phyloP scores from a whole-genome alignment of 1,140 invertebrate genomes.

The Bombus pascuorum region DNA sequence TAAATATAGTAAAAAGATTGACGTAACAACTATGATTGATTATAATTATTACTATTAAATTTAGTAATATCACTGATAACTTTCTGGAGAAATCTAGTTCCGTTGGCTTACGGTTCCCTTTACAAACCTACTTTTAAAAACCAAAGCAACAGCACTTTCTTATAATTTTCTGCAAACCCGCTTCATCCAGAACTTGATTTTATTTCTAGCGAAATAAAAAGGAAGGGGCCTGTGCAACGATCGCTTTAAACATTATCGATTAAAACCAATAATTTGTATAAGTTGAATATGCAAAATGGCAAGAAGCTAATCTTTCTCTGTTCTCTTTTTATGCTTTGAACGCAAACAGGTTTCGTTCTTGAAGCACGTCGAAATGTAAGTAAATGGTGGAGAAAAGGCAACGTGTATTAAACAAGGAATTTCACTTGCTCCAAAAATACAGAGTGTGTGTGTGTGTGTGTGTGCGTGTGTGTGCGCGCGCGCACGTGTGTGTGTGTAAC shows the following conservation, averaged over 20 bases:
- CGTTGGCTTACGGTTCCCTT: neutral
- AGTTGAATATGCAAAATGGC: neutral
- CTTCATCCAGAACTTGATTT: neutral
- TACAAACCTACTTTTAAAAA: neutral
- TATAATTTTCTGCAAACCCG: neutral
- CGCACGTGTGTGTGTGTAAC: neutral
- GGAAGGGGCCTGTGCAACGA: conserved; percentile 9
- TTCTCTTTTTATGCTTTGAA: conserved; percentile 33
- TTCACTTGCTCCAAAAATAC: neutral
- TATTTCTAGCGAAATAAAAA: neutral
- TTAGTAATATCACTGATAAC: conserved; percentile 29
- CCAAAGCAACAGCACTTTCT: neutral
- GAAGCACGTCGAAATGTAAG: neutral
- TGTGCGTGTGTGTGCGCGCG: neutral
- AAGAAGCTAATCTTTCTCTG: conserved; percentile 49
- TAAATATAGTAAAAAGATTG: conserved; percentile 77
- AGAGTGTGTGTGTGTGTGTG: neutral
- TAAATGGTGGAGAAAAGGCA: neutral
- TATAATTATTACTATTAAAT: conserved; percentile 53
- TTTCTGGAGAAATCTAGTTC: conserved; percentile 4
- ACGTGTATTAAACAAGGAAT: neutral
- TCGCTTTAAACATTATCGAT: conserved; percentile 14
- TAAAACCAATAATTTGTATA: neutral
- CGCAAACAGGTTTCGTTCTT: conserved; percentile 19
- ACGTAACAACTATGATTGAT: conserved; percentile 65